Evolutionary conservation across 2,888 invertebrate genomes (phyloP), one percentile per base, ranked within the genome.

Genomic region (Philereme transversata): DNA sequence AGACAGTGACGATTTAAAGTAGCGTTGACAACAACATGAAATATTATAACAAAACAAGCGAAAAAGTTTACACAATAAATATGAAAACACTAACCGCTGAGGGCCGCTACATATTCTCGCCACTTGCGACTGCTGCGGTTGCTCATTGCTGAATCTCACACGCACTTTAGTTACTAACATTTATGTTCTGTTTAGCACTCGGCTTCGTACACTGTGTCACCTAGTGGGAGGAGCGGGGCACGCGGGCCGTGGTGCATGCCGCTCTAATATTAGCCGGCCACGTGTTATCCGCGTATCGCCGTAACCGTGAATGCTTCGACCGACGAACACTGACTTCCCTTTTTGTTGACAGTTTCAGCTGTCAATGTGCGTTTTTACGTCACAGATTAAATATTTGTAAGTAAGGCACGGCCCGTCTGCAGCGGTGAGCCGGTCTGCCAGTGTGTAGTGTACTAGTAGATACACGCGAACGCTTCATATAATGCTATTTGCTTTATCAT

Each of bases 41-140:
- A 36, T 36, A 36, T 36, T 36, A 36, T 6, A 4, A 4, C 8
- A 44, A 56, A 9, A 43, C 10, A 11, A n/a, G 33, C 35, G 5
- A 46, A 35, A 48, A 38, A 34, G 10, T 69, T 64, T 71, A 67
- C 66, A 57, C 62, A 62, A 50, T 49, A 70, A 71, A 73, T 68
- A 70, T 22, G 73, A 75, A 75, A 76, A 66, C 71, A 89, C 91
- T 80, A 77, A 92, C 91, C 91, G 81, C 91, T 91, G 82, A 92
- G 84, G 69, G 91, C 91, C 59, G 90, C 84, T 72, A 86, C 84
- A 82, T 91, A 92, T 81, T 92, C 91, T 75, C 91, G 89, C 90
- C 90, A 91, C 73, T 89, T 90, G 78, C 78, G 85, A 74, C 80
- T 81, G 83, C 79, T 81, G 79, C 79, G 85, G 84, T 78, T 82